A percentile compares a stretch with the other conserved stretches of the same genome.
Evolutionary conservation across 1,140 invertebrate species (phyloP).

Genomic region (Lordiphosa collinella): DNA sequence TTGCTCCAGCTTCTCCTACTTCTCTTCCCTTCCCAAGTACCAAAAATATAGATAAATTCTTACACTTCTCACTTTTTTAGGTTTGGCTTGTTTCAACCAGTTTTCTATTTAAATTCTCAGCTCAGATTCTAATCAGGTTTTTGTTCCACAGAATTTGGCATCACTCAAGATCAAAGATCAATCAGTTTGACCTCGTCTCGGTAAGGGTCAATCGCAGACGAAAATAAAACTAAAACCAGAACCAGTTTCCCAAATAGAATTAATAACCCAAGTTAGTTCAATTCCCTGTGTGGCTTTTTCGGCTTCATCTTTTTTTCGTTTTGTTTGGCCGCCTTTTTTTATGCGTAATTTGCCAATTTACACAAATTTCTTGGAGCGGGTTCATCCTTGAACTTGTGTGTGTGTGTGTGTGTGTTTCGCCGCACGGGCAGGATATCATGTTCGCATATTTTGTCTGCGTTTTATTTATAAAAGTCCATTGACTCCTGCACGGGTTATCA

Average conservation of each 20-base stretch:
- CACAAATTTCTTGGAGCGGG: conserved; percentile 51
- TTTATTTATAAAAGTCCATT: conserved; percentile 51
- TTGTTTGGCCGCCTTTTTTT: conserved; percentile 26
- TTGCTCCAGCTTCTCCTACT: too few species aligned
- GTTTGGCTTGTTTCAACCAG: background rate
- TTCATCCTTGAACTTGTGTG: conserved; percentile 65
- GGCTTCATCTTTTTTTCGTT: conserved; percentile 11
- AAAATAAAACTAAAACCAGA: too few species aligned
- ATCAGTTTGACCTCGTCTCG: background rate
- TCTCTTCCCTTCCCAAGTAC: too few species aligned
- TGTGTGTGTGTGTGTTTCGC: background rate
- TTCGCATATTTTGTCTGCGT: conserved; percentile 69
- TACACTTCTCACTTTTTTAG: too few species aligned
- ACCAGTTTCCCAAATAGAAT: background rate
- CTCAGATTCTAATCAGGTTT: conserved; percentile 1
- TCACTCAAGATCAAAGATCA: background rate
- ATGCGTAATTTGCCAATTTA: conserved; percentile 70
- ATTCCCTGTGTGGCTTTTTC: conserved; percentile 37
- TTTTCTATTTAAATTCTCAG: background rate
- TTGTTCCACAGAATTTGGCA: background rate
- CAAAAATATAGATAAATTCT: too few species aligned
- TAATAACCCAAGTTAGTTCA: conserved; percentile 18
- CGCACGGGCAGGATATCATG: conserved; percentile 53
- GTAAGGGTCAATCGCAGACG: too few species aligned
- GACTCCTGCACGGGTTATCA: conserved; percentile 24